A percentile compares a stretch with the other conserved stretches of the same genome.
phyloP scores from a whole-genome alignment of 2,888 invertebrate species.

The Ochropacha duplaris region DNA sequence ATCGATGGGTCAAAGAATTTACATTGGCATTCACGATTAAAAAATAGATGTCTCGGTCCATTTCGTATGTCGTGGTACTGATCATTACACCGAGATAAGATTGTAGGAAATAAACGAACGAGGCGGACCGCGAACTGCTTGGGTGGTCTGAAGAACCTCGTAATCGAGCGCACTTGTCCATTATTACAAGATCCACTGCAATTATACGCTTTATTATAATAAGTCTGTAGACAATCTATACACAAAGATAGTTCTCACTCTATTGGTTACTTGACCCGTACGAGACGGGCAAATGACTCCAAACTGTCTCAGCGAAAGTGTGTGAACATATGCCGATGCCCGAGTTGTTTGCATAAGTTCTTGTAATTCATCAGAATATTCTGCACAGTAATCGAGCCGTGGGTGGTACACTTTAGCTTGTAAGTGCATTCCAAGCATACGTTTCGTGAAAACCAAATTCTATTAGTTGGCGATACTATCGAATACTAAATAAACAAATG shows the following conservation, averaged over 20 bases:
- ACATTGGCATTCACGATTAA: constrained; percentile 15
- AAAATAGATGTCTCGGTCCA: constrained; percentile 30
- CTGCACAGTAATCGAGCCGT: constrained; percentile 54
- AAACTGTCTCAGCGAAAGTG: constrained; percentile 80
- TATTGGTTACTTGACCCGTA: constrained; percentile 38
- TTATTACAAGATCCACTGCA: constrained; percentile 43
- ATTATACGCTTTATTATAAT: constrained; percentile 1
- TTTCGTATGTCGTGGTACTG: constrained; percentile 44
- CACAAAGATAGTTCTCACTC: constrained; percentile 35
- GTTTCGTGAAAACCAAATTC: constrained; percentile 35
- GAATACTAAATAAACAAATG: background rate
- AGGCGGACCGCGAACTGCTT: constrained; percentile 48
- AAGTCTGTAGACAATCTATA: constrained; percentile 16
- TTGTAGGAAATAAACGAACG: constrained; percentile 65
- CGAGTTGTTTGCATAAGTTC: constrained; percentile 68
- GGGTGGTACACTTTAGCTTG: constrained; percentile 59
- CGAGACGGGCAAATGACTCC: constrained; percentile 52
- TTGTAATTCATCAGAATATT: constrained; percentile 65
- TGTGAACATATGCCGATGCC: constrained; percentile 53
- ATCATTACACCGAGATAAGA: constrained; percentile 67
- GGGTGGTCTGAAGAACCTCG: constrained; percentile 63
- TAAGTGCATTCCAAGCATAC: constrained; percentile 48
- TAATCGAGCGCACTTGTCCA: constrained; percentile 50
- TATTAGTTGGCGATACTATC: background rate
- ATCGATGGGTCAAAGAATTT: background rate